Evolutionary conservation across 2,888 invertebrate species (phyloP), one percentile per base, ranked within the genome.

Genomic region (Rhagonycha fulva): DNA sequence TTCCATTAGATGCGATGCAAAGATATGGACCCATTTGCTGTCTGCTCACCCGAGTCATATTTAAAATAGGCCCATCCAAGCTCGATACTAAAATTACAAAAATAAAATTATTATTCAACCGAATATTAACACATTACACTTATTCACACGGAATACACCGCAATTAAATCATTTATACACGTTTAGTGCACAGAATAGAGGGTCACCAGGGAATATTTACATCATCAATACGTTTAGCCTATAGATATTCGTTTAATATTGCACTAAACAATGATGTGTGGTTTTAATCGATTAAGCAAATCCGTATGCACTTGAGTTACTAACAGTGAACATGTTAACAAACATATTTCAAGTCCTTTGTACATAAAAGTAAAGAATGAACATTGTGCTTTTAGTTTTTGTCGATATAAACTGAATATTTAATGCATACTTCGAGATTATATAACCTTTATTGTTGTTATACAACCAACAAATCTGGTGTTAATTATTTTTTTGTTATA

Each of bases 1-100:
- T 93, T 9, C 94, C 94, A 83, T 95, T 95, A 63, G 94, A 93
- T 3, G 94, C 94, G 79, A 94, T 94, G 86, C 94, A 94, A 62
- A 94, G 88, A 85, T 94, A 94, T 61, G 94, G 92, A 3, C 94
- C 94, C 90, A 95, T 95, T 86, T 94, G 93, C 76, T 93, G 92
- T 75, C 94, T 89, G 81, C 91, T 93, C 72, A 94, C 93, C 68
- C 92, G 89, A 75, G 91, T 92, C 83, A 94, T 91, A 83, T 93
- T 91, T 84, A 94, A 88, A 79, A 92, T 91, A 7, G 93, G 90
- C 0, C 93, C 93, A 81, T 94, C 93, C 66, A 92, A 88, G 80
- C 91, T 92, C 74, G 90, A 85, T 78, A 92, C 94, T 94, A 71
- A 71, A 77, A 77, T 71, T 76, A 68, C 62, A 62, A 72, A 68